Conservation (phyloP, 2,113 vertebrate genomes). For the Ahaetulla prasina region DNA sequence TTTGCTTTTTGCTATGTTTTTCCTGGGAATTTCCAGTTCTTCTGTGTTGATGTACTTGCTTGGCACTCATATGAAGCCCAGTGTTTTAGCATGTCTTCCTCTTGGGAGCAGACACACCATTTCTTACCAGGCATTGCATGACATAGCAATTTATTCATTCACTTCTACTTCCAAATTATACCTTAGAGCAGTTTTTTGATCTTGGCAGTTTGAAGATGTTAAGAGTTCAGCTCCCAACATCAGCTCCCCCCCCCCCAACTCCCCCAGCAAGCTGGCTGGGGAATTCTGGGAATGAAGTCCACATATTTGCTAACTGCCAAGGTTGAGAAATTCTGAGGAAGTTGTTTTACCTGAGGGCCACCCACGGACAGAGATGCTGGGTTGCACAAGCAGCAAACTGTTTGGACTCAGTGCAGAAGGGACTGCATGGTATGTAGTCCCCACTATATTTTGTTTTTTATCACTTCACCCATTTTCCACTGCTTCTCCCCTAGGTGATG, state of each 20-base stretch:
- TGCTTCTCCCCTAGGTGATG: slow-evolving; percentile 54
- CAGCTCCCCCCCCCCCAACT: background rate
- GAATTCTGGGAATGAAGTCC: background rate
- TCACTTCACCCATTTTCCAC: no score
- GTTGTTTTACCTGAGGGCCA: background rate
- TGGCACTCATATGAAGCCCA: background rate
- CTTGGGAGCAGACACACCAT: background rate
- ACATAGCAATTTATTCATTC: no score
- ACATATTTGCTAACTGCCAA: background rate
- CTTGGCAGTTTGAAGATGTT: background rate
- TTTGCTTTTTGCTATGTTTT: background rate
- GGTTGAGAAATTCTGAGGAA: background rate
- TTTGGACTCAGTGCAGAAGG: background rate
- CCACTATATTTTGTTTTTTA: no score
- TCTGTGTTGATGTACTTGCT: background rate
- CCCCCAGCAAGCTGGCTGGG: background rate
- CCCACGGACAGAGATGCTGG: background rate
- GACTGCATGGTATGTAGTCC: no score
- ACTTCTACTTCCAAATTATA: background rate
- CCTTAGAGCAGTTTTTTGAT: background rate
- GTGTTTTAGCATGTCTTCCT: background rate
- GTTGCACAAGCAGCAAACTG: no score
- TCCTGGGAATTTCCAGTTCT: background rate
- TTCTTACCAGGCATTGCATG: background rate
- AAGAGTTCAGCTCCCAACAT: background rate